phyloP scores from a whole-genome alignment of 2,888 invertebrate genomes.

The Eupithecia pulchellata region DNA sequence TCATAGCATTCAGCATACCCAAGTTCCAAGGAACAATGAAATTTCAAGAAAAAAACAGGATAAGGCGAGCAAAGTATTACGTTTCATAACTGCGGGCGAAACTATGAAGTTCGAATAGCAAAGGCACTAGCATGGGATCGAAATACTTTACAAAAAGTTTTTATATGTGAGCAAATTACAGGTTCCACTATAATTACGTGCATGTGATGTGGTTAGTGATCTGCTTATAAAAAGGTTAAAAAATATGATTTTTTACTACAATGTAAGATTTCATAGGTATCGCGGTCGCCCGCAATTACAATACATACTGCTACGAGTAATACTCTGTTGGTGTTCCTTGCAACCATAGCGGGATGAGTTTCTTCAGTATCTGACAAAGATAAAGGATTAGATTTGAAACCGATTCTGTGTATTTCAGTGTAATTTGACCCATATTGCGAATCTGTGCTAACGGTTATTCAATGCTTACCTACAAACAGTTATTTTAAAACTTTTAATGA shows the following conservation, averaged over 20 bases:
- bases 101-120: slow-evolving; percentile 32
- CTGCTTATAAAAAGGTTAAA: slow-evolving; percentile 29
- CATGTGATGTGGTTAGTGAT: slow-evolving; percentile 26
- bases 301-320: slow-evolving; percentile 39
- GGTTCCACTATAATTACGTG: slow-evolving; percentile 28
- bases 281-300: slow-evolving; percentile 35
- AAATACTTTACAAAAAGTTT: slow-evolving; percentile 26
- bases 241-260: slow-evolving; percentile 33
- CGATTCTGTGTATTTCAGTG: slow-evolving; percentile 16
- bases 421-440: slow-evolving; percentile 9
- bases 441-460: neutral
- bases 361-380: slow-evolving; percentile 41
- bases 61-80: slow-evolving; percentile 31
- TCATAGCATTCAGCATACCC: slow-evolving; percentile 12
- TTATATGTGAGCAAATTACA: slow-evolving; percentile 16
- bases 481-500: neutral
- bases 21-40: slow-evolving; percentile 29
- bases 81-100: slow-evolving; percentile 38
- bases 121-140: slow-evolving; percentile 31
- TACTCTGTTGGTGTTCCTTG: slow-evolving; percentile 39
- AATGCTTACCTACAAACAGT: neutral
- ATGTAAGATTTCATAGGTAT: slow-evolving; percentile 28
- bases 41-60: slow-evolving; percentile 13
- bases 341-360: slow-evolving; percentile 40
- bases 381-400: slow-evolving; percentile 35